Conservation (phyloP, 2,113 vertebrate species). For the Clarias gariepinus region DNA sequence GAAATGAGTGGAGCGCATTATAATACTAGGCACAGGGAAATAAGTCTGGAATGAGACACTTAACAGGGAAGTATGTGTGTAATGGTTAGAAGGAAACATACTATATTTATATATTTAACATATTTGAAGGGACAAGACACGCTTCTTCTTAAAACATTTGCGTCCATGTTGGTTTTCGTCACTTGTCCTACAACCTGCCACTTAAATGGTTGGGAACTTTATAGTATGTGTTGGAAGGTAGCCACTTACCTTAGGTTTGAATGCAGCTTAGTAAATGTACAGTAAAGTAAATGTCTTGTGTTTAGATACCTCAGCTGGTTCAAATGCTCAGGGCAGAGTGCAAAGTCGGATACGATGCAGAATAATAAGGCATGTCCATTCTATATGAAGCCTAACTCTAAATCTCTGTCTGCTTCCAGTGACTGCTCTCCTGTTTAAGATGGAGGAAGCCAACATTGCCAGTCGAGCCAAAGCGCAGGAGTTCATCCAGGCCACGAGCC, state of each 20-base stretch:
- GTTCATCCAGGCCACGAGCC: conserved; percentile 90
- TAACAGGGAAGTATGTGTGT: too few relatives aligned
- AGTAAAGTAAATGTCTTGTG: background rate
- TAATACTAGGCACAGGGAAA: too few relatives aligned
- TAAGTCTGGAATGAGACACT: too few relatives aligned
- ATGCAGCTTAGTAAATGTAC: background rate
- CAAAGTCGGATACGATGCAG: background rate
- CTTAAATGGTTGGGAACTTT: too few relatives aligned
- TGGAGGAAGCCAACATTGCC: conserved; percentile 91
- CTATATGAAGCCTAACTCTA: background rate
- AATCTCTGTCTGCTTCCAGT: conserved; percentile 62
- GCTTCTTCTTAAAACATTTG: background rate
- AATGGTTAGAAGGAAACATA: too few relatives aligned
- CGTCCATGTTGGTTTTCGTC: background rate
- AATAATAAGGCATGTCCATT: background rate
- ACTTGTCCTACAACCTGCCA: background rate
- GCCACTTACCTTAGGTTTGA: background rate
- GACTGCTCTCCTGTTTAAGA: conserved; percentile 91
- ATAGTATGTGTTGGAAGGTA: background rate
- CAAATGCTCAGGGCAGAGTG: background rate
- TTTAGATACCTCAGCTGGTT: background rate
- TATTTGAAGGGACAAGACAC: background rate
- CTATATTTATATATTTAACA: background rate
- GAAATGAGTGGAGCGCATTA: too few relatives aligned
- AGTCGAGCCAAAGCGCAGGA: conserved; percentile 91